Evolutionary conservation across 2,888 invertebrate species (phyloP).

Genomic region (Diloba caeruleocephala): DNA sequence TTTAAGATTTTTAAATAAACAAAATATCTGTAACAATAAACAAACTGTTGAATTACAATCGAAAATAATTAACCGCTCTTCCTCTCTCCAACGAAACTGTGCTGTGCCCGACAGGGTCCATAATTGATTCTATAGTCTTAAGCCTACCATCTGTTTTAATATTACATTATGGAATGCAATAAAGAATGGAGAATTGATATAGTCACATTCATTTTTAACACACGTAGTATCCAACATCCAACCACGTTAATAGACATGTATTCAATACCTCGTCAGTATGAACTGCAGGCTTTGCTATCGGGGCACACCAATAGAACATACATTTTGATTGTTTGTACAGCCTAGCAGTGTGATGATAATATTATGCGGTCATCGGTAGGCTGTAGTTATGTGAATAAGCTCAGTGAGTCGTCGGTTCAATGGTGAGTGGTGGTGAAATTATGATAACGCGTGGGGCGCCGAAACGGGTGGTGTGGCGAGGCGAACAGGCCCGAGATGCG

Average conservation of each 20-base stretch:
- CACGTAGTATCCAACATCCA: slow-evolving; percentile 11
- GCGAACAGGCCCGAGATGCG: slow-evolving; percentile 49
- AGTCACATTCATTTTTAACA: slow-evolving; percentile 20
- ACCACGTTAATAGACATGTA: slow-evolving; percentile 36
- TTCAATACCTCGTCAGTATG: slow-evolving; percentile 35
- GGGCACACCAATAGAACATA: slow-evolving; percentile 41
- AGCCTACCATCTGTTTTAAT: too few relatives aligned
- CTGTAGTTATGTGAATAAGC: slow-evolving; percentile 21
- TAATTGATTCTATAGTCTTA: too few relatives aligned
- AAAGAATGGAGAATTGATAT: too few relatives aligned
- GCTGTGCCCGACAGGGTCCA: too few relatives aligned
- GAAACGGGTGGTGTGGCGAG: slow-evolving; percentile 19
- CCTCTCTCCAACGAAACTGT: too few relatives aligned
- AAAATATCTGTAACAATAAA: too few relatives aligned
- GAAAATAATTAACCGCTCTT: too few relatives aligned
- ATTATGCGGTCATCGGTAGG: slow-evolving; percentile 33
- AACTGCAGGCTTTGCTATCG: slow-evolving; percentile 41
- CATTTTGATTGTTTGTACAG: slow-evolving; percentile 55
- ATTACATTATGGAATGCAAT: too few relatives aligned
- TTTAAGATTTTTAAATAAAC: too few relatives aligned
- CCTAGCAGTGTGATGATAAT: slow-evolving; percentile 46
- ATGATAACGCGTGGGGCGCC: slow-evolving; percentile 43
- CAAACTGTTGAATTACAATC: too few relatives aligned
- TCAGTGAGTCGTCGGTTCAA: slow-evolving; percentile 36
- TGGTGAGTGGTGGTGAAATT: slow-evolving; percentile 45